phyloP scores from a whole-genome alignment of 2,113 vertebrate genomes.

The Bos taurus region DNA sequence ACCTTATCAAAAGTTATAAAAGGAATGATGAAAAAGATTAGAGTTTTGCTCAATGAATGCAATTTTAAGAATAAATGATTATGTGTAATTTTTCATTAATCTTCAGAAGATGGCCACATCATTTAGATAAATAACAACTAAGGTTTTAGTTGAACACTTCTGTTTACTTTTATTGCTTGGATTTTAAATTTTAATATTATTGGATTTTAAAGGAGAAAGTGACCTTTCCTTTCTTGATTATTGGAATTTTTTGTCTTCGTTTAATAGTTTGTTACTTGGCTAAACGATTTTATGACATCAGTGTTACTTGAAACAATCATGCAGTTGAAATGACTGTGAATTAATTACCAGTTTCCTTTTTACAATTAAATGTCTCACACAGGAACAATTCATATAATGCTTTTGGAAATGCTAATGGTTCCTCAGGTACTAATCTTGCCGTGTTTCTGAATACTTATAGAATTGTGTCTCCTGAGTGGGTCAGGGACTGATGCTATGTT shows the following conservation, averaged over 20 bases:
- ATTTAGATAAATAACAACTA: background rate
- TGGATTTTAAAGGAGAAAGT: background rate
- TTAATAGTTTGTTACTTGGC: background rate
- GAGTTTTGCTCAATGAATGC: constrained; percentile 1
- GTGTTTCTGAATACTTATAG: background rate
- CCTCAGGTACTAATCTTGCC: constrained; percentile 42
- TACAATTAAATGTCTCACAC: constrained; percentile 53
- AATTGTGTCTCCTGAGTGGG: background rate
- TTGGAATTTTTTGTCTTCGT: background rate
- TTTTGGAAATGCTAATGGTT: constrained; percentile 61
- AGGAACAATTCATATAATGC: constrained; percentile 51
- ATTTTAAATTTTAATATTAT: background rate
- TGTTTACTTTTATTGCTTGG: background rate
- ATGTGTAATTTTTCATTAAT: background rate
- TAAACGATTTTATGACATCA: constrained; percentile 37
- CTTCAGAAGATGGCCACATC: background rate
- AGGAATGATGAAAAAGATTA: background rate
- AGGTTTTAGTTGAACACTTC: background rate
- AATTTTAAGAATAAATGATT: background rate
- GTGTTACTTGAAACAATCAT: background rate
- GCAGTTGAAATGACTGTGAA: constrained; percentile 33
- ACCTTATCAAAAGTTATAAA: background rate
- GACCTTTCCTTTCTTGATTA: constrained; percentile 9
- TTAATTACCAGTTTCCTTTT: constrained; percentile 60
- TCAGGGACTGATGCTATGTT: background rate